phyloP scores from a whole-genome alignment of 2,888 invertebrate species.

The Cosmia trapezina region DNA sequence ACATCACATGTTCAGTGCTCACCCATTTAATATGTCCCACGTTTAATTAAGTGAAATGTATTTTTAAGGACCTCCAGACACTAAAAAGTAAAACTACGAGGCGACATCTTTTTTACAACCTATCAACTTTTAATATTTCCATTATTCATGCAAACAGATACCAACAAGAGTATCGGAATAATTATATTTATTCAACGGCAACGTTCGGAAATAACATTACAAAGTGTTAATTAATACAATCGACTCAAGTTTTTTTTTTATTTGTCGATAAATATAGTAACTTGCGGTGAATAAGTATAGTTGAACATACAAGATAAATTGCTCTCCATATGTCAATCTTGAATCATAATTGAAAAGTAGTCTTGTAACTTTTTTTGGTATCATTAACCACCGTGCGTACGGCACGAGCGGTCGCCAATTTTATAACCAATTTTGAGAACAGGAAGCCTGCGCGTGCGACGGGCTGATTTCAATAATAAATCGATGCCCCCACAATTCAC shows the following conservation, averaged over 20 bases:
- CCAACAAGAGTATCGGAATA: conserved; percentile 36
- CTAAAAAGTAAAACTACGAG: conserved; percentile 13
- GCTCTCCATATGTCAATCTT: conserved; percentile 79
- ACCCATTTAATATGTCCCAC: not conserved
- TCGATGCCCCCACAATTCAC: conserved; percentile 84
- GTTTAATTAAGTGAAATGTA: conserved; percentile 11
- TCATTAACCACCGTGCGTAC: conserved; percentile 81
- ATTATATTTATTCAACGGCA: conserved; percentile 53
- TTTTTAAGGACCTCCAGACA: not conserved
- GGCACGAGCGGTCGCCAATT: conserved; percentile 88
- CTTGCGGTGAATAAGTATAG: conserved; percentile 34
- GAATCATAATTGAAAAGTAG: conserved; percentile 85
- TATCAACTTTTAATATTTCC: conserved; percentile 38
- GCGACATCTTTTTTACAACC: conserved; percentile 32
- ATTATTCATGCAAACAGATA: conserved; percentile 50
- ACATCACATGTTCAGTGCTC: not conserved
- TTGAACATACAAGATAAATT: conserved; percentile 70
- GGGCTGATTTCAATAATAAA: conserved; percentile 89
- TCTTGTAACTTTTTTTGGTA: conserved; percentile 79
- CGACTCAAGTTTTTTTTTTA: conserved; percentile 17
- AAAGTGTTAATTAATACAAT: conserved; percentile 58
- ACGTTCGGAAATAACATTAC: conserved; percentile 59
- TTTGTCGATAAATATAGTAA: conserved; percentile 57
- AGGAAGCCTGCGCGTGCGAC: conserved; percentile 84
- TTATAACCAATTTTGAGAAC: conserved; percentile 86